Percentiles rank a stretch among this genome's conserved stretches.
Conservation (phyloP, 2,113 vertebrate genomes). For the Bambusicola thoracicus region DNA sequence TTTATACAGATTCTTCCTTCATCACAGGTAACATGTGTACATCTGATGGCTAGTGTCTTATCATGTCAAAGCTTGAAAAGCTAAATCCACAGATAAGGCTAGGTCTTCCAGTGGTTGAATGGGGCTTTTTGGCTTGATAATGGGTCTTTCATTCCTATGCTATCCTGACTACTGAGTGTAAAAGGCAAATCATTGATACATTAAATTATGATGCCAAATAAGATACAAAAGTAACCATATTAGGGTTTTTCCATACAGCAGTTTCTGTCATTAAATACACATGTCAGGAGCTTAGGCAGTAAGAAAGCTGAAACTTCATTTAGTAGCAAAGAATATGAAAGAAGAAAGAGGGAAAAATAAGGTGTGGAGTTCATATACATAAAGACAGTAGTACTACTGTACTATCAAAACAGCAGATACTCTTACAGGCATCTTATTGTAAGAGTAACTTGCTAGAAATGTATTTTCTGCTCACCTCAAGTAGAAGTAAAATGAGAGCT, state of each 20-base stretch:
- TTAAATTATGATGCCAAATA: neutral
- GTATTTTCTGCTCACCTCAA: neutral
- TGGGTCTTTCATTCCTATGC: neutral
- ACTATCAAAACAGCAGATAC: neutral
- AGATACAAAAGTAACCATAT: neutral
- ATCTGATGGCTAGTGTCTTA: neutral
- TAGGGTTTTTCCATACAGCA: neutral
- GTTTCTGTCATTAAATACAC: neutral
- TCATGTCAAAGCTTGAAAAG: neutral
- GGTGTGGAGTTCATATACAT: neutral
- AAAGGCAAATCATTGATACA: neutral
- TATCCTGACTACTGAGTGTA: neutral
- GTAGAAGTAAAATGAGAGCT: slow-evolving; percentile 3
- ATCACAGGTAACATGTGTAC: neutral
- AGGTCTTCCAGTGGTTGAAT: neutral
- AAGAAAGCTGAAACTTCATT: neutral
- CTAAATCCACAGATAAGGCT: neutral
- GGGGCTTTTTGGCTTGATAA: neutral
- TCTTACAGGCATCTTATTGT: neutral
- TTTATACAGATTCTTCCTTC: neutral
- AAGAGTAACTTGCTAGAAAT: neutral
- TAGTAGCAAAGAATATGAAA: neutral
- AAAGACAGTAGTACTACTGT: neutral
- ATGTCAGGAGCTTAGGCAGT: neutral
- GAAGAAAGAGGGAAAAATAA: neutral